Evolutionary conservation across 2,797 vertebrate genomes (phyloP).

Genomic region (Poliocrania exsul): DNA sequence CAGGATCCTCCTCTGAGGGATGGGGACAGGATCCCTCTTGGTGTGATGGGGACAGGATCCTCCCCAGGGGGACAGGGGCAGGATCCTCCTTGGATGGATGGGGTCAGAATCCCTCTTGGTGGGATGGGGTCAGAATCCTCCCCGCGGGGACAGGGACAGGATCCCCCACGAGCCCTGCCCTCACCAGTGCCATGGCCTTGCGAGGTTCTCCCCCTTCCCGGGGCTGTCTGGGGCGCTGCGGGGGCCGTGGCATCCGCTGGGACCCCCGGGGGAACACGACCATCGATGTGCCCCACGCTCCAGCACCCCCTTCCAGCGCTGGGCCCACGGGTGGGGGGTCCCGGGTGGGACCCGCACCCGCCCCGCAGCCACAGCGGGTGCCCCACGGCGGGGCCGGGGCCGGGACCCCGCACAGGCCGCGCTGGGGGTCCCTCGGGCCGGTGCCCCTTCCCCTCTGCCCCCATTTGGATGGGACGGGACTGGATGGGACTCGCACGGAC

Average conservation of each 20-base stretch:
- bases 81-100: no score
- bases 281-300: not conserved
- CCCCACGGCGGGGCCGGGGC: not conserved
- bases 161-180: no score
- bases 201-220: not conserved
- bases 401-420: no score
- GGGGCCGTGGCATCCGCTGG: not conserved
- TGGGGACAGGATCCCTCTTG: not conserved
- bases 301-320: not conserved
- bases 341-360: not conserved
- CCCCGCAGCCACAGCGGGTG: not conserved
- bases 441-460: fast-evolving
- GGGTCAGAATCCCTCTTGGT: no score
- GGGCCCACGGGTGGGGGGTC: not conserved
- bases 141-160: not conserved
- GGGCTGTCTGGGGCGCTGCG: not conserved
- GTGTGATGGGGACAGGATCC: not conserved
- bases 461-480: not conserved
- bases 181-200: not conserved
- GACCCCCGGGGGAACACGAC: not conserved
- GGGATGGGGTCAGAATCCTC: no score
- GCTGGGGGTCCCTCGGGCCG: fast-evolving
- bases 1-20: not conserved
- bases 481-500: no score
- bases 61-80: no score